Base-by-base conservation (phyloP, 2,113 vertebrate species). In the Panthera leo region DNA sequence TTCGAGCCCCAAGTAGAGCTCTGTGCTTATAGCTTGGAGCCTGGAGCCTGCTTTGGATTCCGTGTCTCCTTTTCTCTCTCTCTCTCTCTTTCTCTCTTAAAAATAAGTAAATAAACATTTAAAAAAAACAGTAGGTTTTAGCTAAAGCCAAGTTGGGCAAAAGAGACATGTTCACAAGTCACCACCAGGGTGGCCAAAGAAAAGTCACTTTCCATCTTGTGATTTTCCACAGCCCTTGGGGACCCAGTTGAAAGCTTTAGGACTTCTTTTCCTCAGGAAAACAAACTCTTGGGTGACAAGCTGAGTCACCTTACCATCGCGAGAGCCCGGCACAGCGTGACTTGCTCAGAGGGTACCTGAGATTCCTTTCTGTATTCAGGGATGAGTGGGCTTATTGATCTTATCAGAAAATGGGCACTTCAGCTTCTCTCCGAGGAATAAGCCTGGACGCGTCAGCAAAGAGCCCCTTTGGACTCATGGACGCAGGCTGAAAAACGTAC, bases 101-200 rank as follows among this genome's bases (percentile, higher is more conserved):
- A 61, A 61, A 23, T 61, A 61, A 61, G 23, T 61, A 61, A 61
- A 23, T 19, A 61, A 61, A 61, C 58, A 61, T 61, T 8, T 3
- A 25, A 61, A 58, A 61, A 61, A 61, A 23, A 19, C 63, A 93
- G 84, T 97, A 91, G 88, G 53, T 82, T 95, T 94, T 42, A 95
- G 90, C 68, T 13, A 31, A 63, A 93, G 88, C 88, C 92, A 89
- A 89, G 25, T 36, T 94, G 80, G 96, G 92, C 39, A 92, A 36
- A 70, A 85, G 84, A 96, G 92, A 85, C 42, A 29, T 93, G 91
- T 96, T 97, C 92, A 91, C 96, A 91, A 96, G 78, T 97, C 97
- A 89, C 96, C 90, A 94, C 93, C 83, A 79, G 58, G 51, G 31
- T 53, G 91, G 67, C 94, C 93, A 78, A 93, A 95, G 89, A 89